Base-by-base conservation (phyloP, 2,113 vertebrate genomes). In the Bubo blakistoni region DNA sequence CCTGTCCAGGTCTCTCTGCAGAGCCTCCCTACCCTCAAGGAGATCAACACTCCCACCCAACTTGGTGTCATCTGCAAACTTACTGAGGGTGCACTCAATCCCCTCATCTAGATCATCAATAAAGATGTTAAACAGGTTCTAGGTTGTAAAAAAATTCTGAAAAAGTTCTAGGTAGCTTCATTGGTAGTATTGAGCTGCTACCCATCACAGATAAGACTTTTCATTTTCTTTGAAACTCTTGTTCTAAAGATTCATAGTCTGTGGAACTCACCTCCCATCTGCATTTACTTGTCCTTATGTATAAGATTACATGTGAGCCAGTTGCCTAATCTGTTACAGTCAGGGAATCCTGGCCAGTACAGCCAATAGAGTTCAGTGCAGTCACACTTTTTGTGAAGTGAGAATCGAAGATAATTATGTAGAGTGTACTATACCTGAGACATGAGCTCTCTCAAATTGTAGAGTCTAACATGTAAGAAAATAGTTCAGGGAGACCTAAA, bases 151-250 rank as follows among this genome's bases (percentile, higher is more conserved):
- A 40, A 40, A 40, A 11, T 40, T 40, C 40, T 40, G 11, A 40
- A 40, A 40, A 40, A 11, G 40, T 46, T 66, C 32, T 38, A 27
- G 7, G 9, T 40, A 71, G 6, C 15, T 66, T 79, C 19, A 19
- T 11, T 77, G 26, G 20, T 44, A 86, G 17, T 72, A 71, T 0
- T 27, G 34, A 61, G 36, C 18, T 59, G 7, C 18, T 47, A 27
- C 3, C 3, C 1, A 6, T 62, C 69, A 30, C 0, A 0, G 2
- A 5, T 61, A 77, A 52, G 36, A 38, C 3, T 27, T 80, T 34
- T 55, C 11, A 42, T 46, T 51, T 22, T 29, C 13, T 81, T 65
- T 69, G 32, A 91, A 86, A 69, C 7, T 34, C 11, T 42, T 69
- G 10, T 29, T 77, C 19, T 80, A 8, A n/a, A 54, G 52, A 51